Evolutionary conservation across 2,888 invertebrate species (phyloP).

Genomic region (Drosophila hamatofila): DNA sequence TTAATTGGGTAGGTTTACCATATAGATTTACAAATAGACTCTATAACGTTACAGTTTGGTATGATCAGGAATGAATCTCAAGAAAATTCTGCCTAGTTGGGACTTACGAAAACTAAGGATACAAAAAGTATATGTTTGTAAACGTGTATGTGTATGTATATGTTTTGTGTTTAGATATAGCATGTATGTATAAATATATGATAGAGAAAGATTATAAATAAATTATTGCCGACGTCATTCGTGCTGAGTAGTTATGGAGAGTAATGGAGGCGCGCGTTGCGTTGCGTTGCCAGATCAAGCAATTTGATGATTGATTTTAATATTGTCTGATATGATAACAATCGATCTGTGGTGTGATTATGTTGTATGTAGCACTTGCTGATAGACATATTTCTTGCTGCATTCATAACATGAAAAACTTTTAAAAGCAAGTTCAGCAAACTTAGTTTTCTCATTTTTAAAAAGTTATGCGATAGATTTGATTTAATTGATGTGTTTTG

Average conservation of each 20-base stretch:
- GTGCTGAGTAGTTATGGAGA: constrained; percentile 77
- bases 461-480: constrained; percentile 49
- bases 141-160: constrained; percentile 33
- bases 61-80: constrained; percentile 29
- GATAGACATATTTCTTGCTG: constrained; percentile 45
- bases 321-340: constrained; percentile 34
- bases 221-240: constrained; percentile 83
- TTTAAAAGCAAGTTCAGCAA: constrained; percentile 58
- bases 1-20: not conserved
- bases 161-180: constrained; percentile 44
- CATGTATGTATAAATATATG: constrained; percentile 33
- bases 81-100: constrained; percentile 32
- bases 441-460: constrained; percentile 44
- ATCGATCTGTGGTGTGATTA: constrained; percentile 38
- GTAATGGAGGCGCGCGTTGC: constrained; percentile 76
- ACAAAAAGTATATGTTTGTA: constrained; percentile 31
- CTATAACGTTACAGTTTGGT: constrained; percentile 28
- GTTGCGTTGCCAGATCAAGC: constrained; percentile 65
- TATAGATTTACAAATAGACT: constrained; percentile 3
- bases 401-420: constrained; percentile 39
- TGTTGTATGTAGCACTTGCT: constrained; percentile 51
- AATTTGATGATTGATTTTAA: constrained; percentile 45
- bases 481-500: constrained; percentile 33
- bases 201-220: constrained; percentile 47
- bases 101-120: constrained; percentile 5